phyloP scores from a whole-genome alignment of 2,888 invertebrate species.

The Drosophila dives region DNA sequence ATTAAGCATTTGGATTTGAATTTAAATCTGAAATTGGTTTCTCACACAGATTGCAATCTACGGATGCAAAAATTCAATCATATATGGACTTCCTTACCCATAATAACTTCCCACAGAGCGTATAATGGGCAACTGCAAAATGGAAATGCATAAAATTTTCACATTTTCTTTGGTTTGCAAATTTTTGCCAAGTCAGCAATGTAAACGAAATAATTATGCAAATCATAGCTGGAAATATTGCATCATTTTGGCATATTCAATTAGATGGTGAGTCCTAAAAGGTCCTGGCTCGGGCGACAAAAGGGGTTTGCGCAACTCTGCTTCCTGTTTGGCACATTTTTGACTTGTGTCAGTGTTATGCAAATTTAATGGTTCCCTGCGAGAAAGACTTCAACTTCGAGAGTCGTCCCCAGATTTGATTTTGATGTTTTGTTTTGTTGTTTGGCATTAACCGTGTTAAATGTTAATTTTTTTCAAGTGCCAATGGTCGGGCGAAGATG shows the following conservation, averaged over 20 bases:
- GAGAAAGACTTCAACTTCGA: slow-evolving; percentile 9
- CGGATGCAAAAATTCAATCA: slow-evolving; percentile 6
- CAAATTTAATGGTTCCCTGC: slow-evolving; percentile 50
- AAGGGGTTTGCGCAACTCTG: slow-evolving; percentile 34
- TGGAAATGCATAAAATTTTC: slow-evolving; percentile 63
- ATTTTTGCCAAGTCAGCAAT: slow-evolving; percentile 34
- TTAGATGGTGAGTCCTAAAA: slow-evolving; percentile 45
- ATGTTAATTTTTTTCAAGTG: slow-evolving; percentile 75
- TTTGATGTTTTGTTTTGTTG: slow-evolving; percentile 69
- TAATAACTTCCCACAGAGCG: slow-evolving; percentile 10
- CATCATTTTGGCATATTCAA: slow-evolving; percentile 71
- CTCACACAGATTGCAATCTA: slow-evolving; percentile 70
- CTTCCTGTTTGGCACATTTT: slow-evolving; percentile 45
- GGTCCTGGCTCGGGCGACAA: slow-evolving; percentile 5
- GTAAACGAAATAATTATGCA: slow-evolving; percentile 63
- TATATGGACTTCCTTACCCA: not conserved
- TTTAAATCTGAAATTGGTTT: slow-evolving; percentile 27
- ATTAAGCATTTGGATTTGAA: not conserved
- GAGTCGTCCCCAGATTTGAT: slow-evolving; percentile 46
- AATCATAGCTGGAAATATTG: slow-evolving; percentile 38
- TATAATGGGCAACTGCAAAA: slow-evolving; percentile 39
- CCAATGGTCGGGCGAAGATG: slow-evolving; percentile 47
- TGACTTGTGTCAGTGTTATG: slow-evolving; percentile 80
- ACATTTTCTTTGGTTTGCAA: slow-evolving; percentile 35
- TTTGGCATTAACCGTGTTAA: slow-evolving; percentile 74